These are phyloP conservation scores for Piscicola geometra DNA, from an alignment of 2,888 invertebrate species.

Conservation along the genomic window DNA sequence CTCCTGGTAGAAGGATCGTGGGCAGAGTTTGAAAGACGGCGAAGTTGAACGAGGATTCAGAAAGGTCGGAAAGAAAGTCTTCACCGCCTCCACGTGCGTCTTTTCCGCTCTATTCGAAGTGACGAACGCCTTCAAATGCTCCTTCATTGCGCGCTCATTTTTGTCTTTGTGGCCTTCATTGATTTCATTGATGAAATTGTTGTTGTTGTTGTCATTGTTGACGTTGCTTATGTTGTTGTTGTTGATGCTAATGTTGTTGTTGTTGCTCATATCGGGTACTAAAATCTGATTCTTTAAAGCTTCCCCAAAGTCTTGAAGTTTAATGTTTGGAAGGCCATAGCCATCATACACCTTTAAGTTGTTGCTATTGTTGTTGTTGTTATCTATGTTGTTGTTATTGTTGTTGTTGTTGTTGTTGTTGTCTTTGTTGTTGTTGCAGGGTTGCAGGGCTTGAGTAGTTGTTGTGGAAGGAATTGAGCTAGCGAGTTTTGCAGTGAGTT, in stretches of 20 bases:
- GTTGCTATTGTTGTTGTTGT: not conserved
- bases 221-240: not conserved
- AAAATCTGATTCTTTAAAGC: no score
- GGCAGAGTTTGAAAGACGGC: not conserved
- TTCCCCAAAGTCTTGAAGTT: no score
- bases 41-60: not conserved
- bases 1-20: not conserved
- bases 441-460: no score
- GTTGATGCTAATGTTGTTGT: not conserved
- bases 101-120: conserved; percentile 6
- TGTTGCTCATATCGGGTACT: not conserved
- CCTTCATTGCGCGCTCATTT: not conserved
- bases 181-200: not conserved
- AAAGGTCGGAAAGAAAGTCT: not conserved
- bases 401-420: not conserved
- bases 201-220: not conserved
- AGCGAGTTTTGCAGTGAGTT: no score
- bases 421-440: not conserved
- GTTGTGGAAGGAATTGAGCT: no score
- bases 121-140: not conserved
- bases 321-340: no score
- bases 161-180: not conserved
- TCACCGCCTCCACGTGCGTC: not conserved
- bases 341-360: no score
- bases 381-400: conserved; percentile 7